These are phyloP conservation scores for Julus scanicus DNA, from an alignment of 2,888 invertebrate species.

Conservation along the genomic window DNA sequence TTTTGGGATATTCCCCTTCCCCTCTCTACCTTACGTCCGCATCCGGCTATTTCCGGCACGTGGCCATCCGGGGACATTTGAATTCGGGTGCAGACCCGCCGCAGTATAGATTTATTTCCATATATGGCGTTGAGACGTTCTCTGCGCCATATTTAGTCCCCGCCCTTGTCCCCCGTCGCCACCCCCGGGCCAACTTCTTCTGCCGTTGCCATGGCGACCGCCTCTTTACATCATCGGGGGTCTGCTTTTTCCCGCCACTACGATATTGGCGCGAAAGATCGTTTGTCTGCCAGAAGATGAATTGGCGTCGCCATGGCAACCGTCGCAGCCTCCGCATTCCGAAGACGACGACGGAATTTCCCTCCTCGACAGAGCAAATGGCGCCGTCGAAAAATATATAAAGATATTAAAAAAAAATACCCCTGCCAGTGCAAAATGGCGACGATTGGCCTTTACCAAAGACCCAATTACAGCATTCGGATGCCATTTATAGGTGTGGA, in stretches of 20 bases:
- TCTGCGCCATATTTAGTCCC: conserved; percentile 9
- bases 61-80: neutral
- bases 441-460: neutral
- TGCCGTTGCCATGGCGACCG: conserved; percentile 20
- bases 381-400: neutral
- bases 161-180: neutral
- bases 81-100: neutral
- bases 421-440: neutral
- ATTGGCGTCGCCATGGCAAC: conserved; percentile 33
- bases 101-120: conserved; percentile 33
- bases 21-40: neutral
- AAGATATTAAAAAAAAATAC: neutral
- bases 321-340: conserved; percentile 33
- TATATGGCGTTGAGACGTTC: conserved; percentile 17
- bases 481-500: neutral
- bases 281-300: conserved; percentile 18
- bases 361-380: neutral
- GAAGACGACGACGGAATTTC: conserved; percentile 25
- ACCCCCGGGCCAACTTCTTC: neutral
- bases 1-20: neutral
- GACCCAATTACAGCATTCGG: neutral
- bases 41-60: conserved; percentile 10
- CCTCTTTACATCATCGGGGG: conserved; percentile 9
- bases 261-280: conserved; percentile 20
- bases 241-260: conserved; percentile 21